phyloP scores from a whole-genome alignment of 1,140 invertebrate genomes.

The Drosophila parvula region DNA sequence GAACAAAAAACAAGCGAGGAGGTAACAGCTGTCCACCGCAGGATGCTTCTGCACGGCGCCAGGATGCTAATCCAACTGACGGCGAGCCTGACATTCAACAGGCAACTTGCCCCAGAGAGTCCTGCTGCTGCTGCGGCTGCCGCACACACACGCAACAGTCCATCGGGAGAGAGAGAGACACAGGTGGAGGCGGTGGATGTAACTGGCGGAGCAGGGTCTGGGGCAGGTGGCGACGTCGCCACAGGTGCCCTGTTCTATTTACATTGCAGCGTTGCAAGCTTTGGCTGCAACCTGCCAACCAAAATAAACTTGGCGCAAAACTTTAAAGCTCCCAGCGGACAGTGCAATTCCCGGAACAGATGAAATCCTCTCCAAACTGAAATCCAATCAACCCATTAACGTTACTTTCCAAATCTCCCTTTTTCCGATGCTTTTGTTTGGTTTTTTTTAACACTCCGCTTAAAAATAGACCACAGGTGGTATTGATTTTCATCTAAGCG shows the following conservation, averaged over 20 bases:
- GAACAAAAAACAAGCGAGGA: conserved; percentile 12
- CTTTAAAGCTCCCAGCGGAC: conserved; percentile 22
- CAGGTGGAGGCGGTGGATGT: background rate
- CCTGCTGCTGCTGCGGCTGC: conserved; percentile 10
- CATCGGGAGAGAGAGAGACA: conserved; percentile 7
- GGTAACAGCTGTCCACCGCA: conserved; percentile 19
- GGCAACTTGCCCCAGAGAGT: conserved; percentile 49
- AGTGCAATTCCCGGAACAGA: conserved; percentile 1
- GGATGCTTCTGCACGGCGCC: conserved; percentile 69
- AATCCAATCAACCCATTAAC: conserved; percentile 1
- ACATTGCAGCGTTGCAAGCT: conserved; percentile 45
- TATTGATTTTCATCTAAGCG: conserved; percentile 57
- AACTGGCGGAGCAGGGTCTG: background rate
- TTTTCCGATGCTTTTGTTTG: background rate
- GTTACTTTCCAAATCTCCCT: conserved; percentile 16
- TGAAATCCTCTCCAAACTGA: background rate
- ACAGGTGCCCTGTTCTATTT: conserved; percentile 45
- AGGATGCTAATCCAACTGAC: conserved; percentile 80
- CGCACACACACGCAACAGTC: conserved; percentile 10
- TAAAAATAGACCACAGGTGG: conserved; percentile 53
- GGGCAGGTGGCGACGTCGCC: conserved; percentile 2
- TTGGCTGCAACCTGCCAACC: conserved; percentile 17
- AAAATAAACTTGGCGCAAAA: conserved; percentile 16
- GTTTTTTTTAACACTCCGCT: conserved; percentile 9
- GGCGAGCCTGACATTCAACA: conserved; percentile 65